Conservation (phyloP, 2,113 vertebrate species). For the Agelaius tricolor region DNA sequence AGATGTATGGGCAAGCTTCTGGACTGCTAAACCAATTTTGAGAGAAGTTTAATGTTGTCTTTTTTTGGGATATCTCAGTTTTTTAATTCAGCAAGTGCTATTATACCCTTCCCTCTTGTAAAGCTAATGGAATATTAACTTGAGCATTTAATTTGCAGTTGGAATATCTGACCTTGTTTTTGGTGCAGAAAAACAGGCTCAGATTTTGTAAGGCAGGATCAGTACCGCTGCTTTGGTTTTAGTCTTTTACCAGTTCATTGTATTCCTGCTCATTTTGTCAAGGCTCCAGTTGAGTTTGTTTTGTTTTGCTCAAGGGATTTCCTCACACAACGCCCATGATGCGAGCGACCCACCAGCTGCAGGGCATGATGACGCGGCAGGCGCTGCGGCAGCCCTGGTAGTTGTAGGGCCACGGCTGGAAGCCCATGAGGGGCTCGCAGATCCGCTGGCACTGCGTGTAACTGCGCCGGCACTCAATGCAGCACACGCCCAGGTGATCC, state of each 20-base stretch:
- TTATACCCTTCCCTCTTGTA: not conserved
- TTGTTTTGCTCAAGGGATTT: not conserved
- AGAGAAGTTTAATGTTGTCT: not conserved
- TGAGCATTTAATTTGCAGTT: constrained; percentile 43
- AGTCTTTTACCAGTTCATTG: not conserved
- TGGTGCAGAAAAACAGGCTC: not conserved
- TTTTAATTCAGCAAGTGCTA: not conserved
- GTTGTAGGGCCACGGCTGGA: constrained; percentile 88
- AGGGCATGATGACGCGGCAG: constrained; percentile 92
- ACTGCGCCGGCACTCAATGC: constrained; percentile 87
- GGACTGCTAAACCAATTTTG: constrained; percentile 10
- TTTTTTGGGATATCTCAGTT: not conserved
- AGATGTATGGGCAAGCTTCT: constrained; percentile 29
- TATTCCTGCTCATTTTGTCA: not conserved
- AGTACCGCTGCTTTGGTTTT: not conserved
- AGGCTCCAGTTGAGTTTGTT: not conserved
- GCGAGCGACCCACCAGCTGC: constrained; percentile 95
- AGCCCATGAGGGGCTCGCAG: constrained; percentile 88
- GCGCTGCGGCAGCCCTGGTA: constrained; percentile 88
- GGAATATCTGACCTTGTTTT: constrained; percentile 18
- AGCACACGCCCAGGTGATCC: constrained; percentile 93
- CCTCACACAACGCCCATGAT: constrained; percentile 87
- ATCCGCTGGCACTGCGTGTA: constrained; percentile 92
- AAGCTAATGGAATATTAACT: constrained; percentile 33
- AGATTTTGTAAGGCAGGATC: not conserved